Percentiles rank a stretch among this genome's conserved stretches.
Conservation (phyloP, 2,113 vertebrate species). For the Carollia perspicillata region DNA sequence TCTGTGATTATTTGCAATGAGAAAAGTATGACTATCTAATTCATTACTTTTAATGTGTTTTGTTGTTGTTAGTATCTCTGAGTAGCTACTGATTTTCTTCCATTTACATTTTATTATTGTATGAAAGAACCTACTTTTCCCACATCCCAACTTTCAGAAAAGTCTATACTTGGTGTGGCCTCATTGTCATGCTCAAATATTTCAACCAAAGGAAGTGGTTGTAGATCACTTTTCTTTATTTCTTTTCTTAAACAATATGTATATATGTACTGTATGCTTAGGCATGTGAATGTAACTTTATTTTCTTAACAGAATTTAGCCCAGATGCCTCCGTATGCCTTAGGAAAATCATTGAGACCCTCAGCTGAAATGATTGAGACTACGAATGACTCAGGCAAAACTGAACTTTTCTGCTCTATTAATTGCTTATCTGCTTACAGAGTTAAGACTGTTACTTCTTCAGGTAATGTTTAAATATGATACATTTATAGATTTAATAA, state of each 20-base stretch:
- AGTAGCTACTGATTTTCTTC: constrained; percentile 43
- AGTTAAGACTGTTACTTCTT: constrained; percentile 91
- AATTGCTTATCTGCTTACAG: constrained; percentile 94
- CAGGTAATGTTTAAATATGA: constrained; percentile 84
- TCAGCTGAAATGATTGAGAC: constrained; percentile 89
- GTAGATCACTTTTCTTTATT: not conserved
- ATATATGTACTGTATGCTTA: not conserved
- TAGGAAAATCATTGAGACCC: constrained; percentile 87
- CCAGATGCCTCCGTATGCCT: constrained; percentile 85
- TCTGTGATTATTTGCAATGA: constrained; percentile 12
- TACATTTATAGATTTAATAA: constrained; percentile 24
- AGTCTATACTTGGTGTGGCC: not conserved
- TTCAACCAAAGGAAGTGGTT: not conserved
- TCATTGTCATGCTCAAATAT: constrained; percentile 9
- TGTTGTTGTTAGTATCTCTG: constrained; percentile 6
- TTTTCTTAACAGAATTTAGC: constrained; percentile 87
- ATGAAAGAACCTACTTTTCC: not conserved
- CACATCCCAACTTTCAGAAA: not conserved
- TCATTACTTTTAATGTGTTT: constrained; percentile 26
- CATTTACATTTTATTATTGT: constrained; percentile 8
- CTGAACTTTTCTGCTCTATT: constrained; percentile 92
- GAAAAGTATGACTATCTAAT: not conserved
- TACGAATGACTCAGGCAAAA: constrained; percentile 86
- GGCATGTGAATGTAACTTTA: constrained; percentile 10
- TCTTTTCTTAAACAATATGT: not conserved